Conservation (phyloP, 2,888 invertebrate species). For the Melieria omissa region DNA sequence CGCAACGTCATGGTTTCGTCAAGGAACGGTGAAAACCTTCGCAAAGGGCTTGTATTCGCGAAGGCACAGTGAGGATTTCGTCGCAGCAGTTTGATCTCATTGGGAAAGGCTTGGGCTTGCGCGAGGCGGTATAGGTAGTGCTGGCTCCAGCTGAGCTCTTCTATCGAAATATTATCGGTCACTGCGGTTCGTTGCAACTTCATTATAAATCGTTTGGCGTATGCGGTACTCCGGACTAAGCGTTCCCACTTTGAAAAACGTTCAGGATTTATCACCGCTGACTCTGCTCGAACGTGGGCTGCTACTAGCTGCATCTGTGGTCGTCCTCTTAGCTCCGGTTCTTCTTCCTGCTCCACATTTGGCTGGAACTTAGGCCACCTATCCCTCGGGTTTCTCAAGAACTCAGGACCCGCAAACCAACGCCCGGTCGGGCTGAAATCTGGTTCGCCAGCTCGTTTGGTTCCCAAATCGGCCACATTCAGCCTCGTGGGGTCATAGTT, state of each 20-base stretch:
- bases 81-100: neutral
- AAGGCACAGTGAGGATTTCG: neutral
- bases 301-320: neutral
- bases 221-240: neutral
- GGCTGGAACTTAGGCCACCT: slow-evolving; percentile 32
- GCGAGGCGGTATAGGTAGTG: slow-evolving; percentile 7
- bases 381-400: slow-evolving; percentile 19
- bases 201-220: neutral
- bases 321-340: neutral
- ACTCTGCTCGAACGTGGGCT: neutral
- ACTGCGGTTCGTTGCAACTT: slow-evolving; percentile 26
- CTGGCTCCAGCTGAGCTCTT: slow-evolving; percentile 7
- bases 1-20: slow-evolving; percentile 30
- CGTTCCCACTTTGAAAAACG: slow-evolving; percentile 7
- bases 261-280: neutral
- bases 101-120: slow-evolving; percentile 6
- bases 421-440: neutral
- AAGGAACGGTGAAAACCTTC: slow-evolving; percentile 39
- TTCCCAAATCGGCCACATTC: slow-evolving; percentile 43
- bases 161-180: neutral
- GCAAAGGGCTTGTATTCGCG: slow-evolving; percentile 1
- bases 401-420: slow-evolving; percentile 39
- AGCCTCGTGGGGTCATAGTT: slow-evolving; percentile 36
- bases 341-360: neutral
- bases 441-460: slow-evolving; percentile 31